Percentiles rank a stretch among this genome's conserved stretches.
Conservation (phyloP, 2,888 invertebrate genomes). For the Plagodis dolabraria region DNA sequence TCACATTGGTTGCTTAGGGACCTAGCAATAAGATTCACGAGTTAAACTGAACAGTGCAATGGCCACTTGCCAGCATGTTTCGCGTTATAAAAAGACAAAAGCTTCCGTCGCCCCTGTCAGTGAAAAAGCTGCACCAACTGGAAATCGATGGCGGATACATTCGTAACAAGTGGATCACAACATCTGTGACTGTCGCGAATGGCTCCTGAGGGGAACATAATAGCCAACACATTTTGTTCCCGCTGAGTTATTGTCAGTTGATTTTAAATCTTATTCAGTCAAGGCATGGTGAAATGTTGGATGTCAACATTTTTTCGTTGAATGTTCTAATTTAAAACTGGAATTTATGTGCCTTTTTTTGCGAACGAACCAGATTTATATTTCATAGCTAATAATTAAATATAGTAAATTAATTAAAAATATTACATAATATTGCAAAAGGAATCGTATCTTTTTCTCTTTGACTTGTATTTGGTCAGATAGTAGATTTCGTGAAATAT, state of each 20-base stretch:
- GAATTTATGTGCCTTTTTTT: constrained; percentile 12
- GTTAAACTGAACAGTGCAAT: not conserved
- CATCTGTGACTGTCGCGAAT: constrained; percentile 46
- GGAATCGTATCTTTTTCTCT: no score
- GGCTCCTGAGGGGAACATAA: constrained; percentile 43
- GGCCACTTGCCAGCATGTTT: not conserved
- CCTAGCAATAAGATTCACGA: no score
- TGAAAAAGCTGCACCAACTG: constrained; percentile 11
- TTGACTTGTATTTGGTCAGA: no score
- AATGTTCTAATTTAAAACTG: constrained; percentile 8
- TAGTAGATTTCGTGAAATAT: no score
- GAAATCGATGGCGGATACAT: constrained; percentile 30
- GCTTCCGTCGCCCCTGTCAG: not conserved
- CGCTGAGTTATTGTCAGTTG: constrained; percentile 6
- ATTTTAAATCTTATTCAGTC: constrained; percentile 22
- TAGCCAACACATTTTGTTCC: constrained; percentile 29
- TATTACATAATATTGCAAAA: no score
- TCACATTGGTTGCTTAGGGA: no score
- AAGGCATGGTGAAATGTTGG: constrained; percentile 7
- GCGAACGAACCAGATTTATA: not conserved
- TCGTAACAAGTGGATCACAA: constrained; percentile 45
- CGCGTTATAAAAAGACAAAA: constrained; percentile 14
- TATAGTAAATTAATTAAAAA: no score
- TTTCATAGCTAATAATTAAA: not conserved
- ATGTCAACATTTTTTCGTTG: not conserved